Evolutionary conservation across 1,140 invertebrate genomes (phyloP), one percentile per base, ranked within the genome.

Genomic region (Daktulosphaira vitifoliae): DNA sequence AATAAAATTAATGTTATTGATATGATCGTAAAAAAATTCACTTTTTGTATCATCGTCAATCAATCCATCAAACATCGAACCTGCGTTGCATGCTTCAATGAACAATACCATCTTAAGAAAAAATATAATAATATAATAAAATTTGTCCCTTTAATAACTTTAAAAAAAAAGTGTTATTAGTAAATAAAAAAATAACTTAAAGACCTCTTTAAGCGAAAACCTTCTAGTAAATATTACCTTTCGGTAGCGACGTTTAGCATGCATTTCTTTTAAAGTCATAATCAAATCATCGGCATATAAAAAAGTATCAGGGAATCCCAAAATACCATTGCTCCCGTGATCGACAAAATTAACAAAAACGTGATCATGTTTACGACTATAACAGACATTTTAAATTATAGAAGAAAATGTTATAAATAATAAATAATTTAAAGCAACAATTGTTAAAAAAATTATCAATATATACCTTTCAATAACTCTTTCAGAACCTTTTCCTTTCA

Each of bases 311-410:
- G 81, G 81, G 71, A 85, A 85, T 26, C 75, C 77, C 42, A 85
- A 71, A 33, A 84, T 51, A 18, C 81, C 80, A n/a, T 78, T 76
- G 15, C 76, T 80, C 38, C 83, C 83, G 72, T 85, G 84, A 71
- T 85, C 83, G 62, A 79, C 78, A 76, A 84, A 84, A 70, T 82
- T 81, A 8, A 84, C 77, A 73, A 84, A 84, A 33, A 84, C 71
- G 68, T 80, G 74, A 70, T 84, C 81, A 68, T 80, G 75, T n/a
- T 79, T 76, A 38, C 77, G 79, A 73, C 81, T 83, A 68, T 39
- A 37, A 37, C 8, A 22, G 29, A 22, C n/a, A 33, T 5, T 33
- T 6, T 33, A 33, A 33, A 33, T 33, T 33, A 33, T 33, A 33
- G 11, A 5, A 33, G 5, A 33, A 33, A 33, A 6, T 33, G 11